Percentiles rank a stretch among this genome's conserved stretches.
These are phyloP conservation scores for Heptranchias perlo DNA, from an alignment of 2,113 vertebrate genomes.

Conservation along the genomic window DNA sequence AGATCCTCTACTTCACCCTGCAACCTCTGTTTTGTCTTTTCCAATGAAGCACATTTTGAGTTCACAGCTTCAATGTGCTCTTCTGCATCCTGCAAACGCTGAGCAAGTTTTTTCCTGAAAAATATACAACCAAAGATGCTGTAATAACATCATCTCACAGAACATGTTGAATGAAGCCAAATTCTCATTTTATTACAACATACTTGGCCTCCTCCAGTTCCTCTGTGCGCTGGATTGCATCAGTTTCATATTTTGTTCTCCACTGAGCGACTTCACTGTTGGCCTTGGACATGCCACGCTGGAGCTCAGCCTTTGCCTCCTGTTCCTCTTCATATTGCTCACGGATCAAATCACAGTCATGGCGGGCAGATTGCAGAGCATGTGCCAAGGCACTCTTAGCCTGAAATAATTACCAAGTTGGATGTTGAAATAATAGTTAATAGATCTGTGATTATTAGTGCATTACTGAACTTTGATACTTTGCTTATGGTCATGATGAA, in stretches of 20 bases:
- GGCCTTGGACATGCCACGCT: slow-evolving; percentile 41
- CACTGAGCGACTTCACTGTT: slow-evolving; percentile 42
- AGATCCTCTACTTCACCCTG: slow-evolving; percentile 44
- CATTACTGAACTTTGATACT: background rate
- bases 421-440: background rate
- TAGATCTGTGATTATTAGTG: background rate
- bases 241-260: slow-evolving; percentile 43
- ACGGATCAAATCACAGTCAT: slow-evolving; percentile 40
- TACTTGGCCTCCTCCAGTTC: slow-evolving; percentile 67
- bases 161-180: background rate
- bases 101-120: slow-evolving; percentile 51
- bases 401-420: slow-evolving; percentile 16
- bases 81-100: slow-evolving; percentile 55
- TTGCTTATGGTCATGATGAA: background rate
- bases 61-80: slow-evolving; percentile 52
- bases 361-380: slow-evolving; percentile 41
- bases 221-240: slow-evolving; percentile 56
- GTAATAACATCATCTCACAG: background rate
- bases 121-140: background rate
- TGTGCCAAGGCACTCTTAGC: slow-evolving; percentile 45
- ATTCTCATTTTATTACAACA: background rate
- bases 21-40: slow-evolving; percentile 55
- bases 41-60: slow-evolving; percentile 54
- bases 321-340: slow-evolving; percentile 43
- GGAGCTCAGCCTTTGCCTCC: slow-evolving; percentile 43